phyloP scores from a whole-genome alignment of 2,888 invertebrate genomes.

The Caenorhabditis parvicauda region DNA sequence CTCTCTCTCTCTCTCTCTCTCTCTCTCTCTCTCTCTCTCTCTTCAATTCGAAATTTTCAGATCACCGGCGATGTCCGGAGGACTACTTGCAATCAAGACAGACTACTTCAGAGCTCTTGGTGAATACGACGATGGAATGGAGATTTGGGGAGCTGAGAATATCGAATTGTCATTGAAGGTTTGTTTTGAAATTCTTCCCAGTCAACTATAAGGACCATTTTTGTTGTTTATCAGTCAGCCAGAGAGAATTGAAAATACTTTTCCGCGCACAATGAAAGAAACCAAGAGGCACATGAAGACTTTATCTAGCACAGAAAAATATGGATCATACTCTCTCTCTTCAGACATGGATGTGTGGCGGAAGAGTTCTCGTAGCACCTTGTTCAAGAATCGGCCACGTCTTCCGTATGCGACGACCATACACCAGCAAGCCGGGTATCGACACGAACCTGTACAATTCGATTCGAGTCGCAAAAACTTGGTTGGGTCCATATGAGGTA shows the following conservation, averaged over 20 bases:
- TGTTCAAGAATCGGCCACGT: slow-evolving; percentile 95
- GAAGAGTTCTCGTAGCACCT: slow-evolving; percentile 87
- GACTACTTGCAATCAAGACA: slow-evolving; percentile 83
- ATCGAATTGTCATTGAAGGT: slow-evolving; percentile 23
- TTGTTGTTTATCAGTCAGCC: no score
- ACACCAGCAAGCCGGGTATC: slow-evolving; percentile 75
- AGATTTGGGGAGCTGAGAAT: slow-evolving; percentile 98
- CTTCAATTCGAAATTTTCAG: slow-evolving; percentile 45
- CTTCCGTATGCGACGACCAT: slow-evolving; percentile 95
- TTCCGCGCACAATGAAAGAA: no score
- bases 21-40: neutral
- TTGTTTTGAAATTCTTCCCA: neutral
- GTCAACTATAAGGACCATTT: neutral
- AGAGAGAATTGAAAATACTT: no score
- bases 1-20: neutral
- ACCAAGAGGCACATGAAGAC: no score
- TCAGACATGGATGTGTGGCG: slow-evolving; percentile 96
- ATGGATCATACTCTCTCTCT: no score
- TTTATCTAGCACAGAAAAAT: no score
- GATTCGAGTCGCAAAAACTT: slow-evolving; percentile 95
- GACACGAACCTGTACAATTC: slow-evolving; percentile 86
- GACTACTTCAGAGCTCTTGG: slow-evolving; percentile 97
- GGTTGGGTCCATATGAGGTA: slow-evolving; percentile 80
- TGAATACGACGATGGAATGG: slow-evolving; percentile 98
- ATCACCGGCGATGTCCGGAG: slow-evolving; percentile 97